Conservation (phyloP, 2,888 invertebrate species). For the Drosophila fungiperda region DNA sequence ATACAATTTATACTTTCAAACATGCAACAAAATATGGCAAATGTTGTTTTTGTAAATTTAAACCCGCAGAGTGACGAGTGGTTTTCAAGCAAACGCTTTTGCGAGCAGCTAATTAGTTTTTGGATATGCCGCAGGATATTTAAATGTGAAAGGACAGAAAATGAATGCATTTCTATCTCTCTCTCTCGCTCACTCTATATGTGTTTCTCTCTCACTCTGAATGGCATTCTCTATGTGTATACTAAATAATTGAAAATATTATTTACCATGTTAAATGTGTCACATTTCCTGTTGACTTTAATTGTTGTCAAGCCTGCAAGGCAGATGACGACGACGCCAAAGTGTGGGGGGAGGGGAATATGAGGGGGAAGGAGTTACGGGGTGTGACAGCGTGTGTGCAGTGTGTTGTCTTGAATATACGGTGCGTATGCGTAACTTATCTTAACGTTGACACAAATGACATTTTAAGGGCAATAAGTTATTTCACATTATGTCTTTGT, state of each 20-base stretch:
- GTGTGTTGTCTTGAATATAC: conserved; percentile 30
- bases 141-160: conserved; percentile 50
- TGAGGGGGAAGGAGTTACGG: neutral
- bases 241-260: conserved; percentile 78
- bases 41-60: conserved; percentile 17
- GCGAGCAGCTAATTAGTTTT: conserved; percentile 74
- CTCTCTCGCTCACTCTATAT: neutral
- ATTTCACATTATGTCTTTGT: conserved; percentile 78
- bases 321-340: conserved; percentile 21
- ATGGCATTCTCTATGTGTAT: neutral
- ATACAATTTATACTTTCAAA: neutral
- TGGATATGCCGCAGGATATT: conserved; percentile 70
- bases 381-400: neutral
- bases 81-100: conserved; percentile 29
- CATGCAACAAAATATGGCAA: neutral
- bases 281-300: conserved; percentile 80
- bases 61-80: conserved; percentile 33
- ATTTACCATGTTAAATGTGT: conserved; percentile 78
- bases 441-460: conserved; percentile 82
- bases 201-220: neutral
- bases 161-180: conserved; percentile 46
- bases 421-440: conserved; percentile 80
- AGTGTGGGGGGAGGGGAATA: neutral
- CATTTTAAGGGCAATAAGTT: conserved; percentile 81
- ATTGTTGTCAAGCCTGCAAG: conserved; percentile 74